Base-by-base conservation (phyloP, 2,888 invertebrate species). In the Busseola fusca region DNA sequence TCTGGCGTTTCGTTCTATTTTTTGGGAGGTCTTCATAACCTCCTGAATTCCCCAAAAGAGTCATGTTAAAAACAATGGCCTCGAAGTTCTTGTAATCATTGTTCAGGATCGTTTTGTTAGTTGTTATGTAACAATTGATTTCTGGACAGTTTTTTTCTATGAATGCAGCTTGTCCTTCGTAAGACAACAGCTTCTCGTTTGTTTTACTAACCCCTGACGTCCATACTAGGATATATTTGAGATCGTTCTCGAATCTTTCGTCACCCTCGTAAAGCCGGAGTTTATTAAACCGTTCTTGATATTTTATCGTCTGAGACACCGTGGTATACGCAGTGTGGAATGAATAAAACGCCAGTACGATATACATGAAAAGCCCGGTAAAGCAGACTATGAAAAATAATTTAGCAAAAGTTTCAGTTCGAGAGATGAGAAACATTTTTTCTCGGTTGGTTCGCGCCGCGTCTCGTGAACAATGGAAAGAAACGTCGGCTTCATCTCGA, bases 151-250 rank as follows among this genome's bases (percentile, higher is more conserved):
- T 86, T 34, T 89, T 81, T 10, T 87, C 84, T 5, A 89, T 75
- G 72, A 95, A 91, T 1, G 88, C 73, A 27, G 72, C 50, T 66
- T 90, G 90, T 16, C 95, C 92, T 74, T 89, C 87, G 3, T 89
- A 75, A 3, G 75, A 45, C 3, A 73, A 48, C 0, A 59, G 1
- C 0, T 56, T 58, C 0, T 66, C 21, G 9, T 83, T 81, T 34
- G 5, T 18, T 27, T 0, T 34, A 10, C 1, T n/a, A 21, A 10
- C 14, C 18, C 9, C 3, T 40, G 37, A 1, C 0, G 87, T 87
- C 93, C 93, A 94, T 0, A 93, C 67, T 3, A 94, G 75, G 59
- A 95, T 92, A 50, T 92, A 92, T 69, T 92, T 93, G 3, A 93
- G 68, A 62, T 87, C 83, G 18, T 84, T 82, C 6, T 82, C 78